These are phyloP conservation scores for Calidris pugnax DNA, from an alignment of 2,113 vertebrate species.

Conservation along the genomic window DNA sequence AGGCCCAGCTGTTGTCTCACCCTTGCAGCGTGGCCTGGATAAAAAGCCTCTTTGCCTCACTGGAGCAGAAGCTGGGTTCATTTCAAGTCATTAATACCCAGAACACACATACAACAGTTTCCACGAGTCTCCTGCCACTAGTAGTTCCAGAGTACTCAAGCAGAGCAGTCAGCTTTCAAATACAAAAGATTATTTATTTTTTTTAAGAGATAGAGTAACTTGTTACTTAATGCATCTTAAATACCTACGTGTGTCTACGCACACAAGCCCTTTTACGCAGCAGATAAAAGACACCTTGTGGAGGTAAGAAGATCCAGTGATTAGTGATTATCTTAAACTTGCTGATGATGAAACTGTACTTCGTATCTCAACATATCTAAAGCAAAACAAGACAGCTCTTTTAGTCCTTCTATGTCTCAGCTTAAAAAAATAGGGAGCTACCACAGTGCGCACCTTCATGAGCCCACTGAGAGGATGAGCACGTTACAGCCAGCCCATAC, in stretches of 20 bases:
- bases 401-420: not conserved
- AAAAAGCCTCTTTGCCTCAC: not conserved
- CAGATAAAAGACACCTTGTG: not conserved
- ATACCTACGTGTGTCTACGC: not conserved
- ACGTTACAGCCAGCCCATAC: not conserved
- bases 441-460: not conserved
- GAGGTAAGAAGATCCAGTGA: not conserved
- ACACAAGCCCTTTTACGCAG: fast-evolving
- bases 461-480: not conserved
- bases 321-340: not conserved
- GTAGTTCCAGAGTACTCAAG: not conserved
- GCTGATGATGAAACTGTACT: not conserved
- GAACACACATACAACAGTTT: not conserved
- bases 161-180: not conserved
- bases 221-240: not conserved
- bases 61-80: not conserved
- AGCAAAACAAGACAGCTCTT: not conserved
- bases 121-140: not conserved
- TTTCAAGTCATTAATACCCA: not conserved
- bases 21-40: not conserved
- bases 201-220: not conserved
- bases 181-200: not conserved
- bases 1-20: not conserved
- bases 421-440: not conserved
- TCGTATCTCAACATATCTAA: not conserved